phyloP scores from a whole-genome alignment of 2,888 invertebrate genomes.

The Altica lythri region DNA sequence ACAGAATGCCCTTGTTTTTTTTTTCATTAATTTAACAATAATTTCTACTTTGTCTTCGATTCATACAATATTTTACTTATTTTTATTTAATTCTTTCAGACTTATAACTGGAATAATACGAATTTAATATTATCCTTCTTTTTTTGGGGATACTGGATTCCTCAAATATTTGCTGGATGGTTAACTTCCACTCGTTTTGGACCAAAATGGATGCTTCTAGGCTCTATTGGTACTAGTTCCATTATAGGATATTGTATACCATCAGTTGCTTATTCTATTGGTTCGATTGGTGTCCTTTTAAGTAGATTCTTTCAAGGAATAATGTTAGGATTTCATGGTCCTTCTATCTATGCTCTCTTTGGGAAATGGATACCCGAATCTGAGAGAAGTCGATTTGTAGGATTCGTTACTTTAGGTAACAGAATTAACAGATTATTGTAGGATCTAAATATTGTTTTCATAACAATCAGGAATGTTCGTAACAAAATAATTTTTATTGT shows the following conservation, averaged over 20 bases:
- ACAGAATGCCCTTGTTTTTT: too few relatives aligned
- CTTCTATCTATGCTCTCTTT: conserved; percentile 69
- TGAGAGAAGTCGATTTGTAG: conserved; percentile 72
- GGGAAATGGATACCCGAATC: conserved; percentile 75
- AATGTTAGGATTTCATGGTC: conserved; percentile 65
- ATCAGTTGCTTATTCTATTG: conserved; percentile 65
- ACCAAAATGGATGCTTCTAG: conserved; percentile 67
- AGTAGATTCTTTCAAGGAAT: conserved; percentile 72
- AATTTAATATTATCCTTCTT: conserved; percentile 71
- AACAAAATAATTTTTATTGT: not conserved
- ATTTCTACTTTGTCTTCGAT: too few relatives aligned
- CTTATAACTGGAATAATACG: conserved; percentile 59
- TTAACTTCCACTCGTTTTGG: conserved; percentile 71
- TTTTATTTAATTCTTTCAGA: conserved; percentile 32
- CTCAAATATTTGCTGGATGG: conserved; percentile 72
- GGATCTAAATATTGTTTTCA: too few relatives aligned
- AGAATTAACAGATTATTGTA: too few relatives aligned
- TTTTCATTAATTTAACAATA: too few relatives aligned
- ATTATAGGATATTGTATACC: conserved; percentile 72
- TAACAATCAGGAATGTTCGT: not conserved
- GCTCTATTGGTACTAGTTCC: conserved; percentile 64
- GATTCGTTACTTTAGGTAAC: conserved; percentile 65
- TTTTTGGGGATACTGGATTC: conserved; percentile 77
- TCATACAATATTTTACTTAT: too few relatives aligned
- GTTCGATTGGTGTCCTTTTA: conserved; percentile 65